Evolutionary conservation across 1,140 invertebrate genomes (phyloP), one percentile per base, ranked within the genome.

Genomic region (Teleopsis dalmanni): DNA sequence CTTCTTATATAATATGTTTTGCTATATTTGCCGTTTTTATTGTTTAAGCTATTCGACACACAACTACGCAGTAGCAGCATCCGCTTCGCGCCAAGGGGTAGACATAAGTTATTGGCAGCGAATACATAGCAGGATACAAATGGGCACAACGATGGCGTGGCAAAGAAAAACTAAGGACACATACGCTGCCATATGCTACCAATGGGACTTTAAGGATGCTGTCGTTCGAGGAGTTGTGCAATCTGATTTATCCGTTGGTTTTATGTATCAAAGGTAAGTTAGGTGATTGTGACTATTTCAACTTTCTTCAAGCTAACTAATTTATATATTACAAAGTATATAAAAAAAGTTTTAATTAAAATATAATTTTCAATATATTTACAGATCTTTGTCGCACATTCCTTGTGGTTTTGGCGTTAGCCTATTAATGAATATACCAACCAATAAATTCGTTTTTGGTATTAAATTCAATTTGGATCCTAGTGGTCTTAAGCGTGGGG

Each of bases 91-190:
- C 1, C 51, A 51, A n/a, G 66, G 60, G 6, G 26, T 70, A 9
- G 67, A 70, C 34, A 54, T 70, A 3, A 70, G 64, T 49, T 67
- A 64, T 27, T 70, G 67, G 67, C 67, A 65, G 34, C 62, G 64
- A 11, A 56, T 70, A 21, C 57, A 70, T 53, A 53, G 56, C 6
- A 50, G 56, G n/a, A 62, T 70, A 13, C 66, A 70, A 48, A 62
- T 70, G 60, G 64, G 60, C 35, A 65, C 59, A 11, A 36, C 63
- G 6, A 44, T 67, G 43, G 67, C 64, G 42, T 70, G 60, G 56
- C 58, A 67, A 40, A 54, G 61, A 9, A 57, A n/a, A 5, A 65
- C 66, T 6, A 48, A 57, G 4, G 57, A 64, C 35, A 59, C 66
- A 1, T 60, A 65, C 44, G 64, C 59, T 19, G 60, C 62, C 11